These are phyloP conservation scores for Forbesichthys agassizii DNA, from an alignment of 2,113 vertebrate species.

Conservation along the genomic window DNA sequence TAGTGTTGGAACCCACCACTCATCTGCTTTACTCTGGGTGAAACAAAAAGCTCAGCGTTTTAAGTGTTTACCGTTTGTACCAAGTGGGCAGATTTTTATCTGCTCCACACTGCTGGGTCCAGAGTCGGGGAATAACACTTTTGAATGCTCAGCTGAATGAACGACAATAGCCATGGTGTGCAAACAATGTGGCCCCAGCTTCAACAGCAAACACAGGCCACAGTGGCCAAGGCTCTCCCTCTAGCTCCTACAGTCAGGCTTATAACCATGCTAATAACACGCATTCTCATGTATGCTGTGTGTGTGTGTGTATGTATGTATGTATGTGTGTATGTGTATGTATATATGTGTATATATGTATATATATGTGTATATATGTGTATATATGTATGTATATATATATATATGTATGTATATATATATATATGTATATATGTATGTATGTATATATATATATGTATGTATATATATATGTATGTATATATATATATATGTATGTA, in stretches of 20 bases:
- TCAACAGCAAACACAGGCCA: constrained; percentile 49
- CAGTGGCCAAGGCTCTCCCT: constrained; percentile 55
- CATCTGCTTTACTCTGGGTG: constrained; percentile 18
- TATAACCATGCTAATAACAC: constrained; percentile 43
- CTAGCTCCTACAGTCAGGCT: constrained; percentile 6
- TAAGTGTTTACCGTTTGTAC: constrained; percentile 77
- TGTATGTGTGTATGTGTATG: no score
- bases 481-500: no score
- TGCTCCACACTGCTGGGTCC: constrained; percentile 60
- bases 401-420: no score
- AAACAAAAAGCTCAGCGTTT: constrained; percentile 80
- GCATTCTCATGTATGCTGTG: constrained; percentile 20
- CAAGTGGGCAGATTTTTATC: constrained; percentile 86
- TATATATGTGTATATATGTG: no score
- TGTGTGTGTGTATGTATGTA: no score
- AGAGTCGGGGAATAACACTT: constrained; percentile 78
- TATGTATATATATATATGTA: no score
- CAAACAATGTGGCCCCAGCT: constrained; percentile 70
- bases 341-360: no score
- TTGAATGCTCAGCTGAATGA: constrained; percentile 79
- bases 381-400: no score
- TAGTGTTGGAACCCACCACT: neutral
- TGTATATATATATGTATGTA: no score
- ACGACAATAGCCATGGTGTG: constrained; percentile 72
- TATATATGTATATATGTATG: no score